Evolutionary conservation across 2,113 vertebrate species (phyloP).

Genomic region (Cephalopholis sonnerati): DNA sequence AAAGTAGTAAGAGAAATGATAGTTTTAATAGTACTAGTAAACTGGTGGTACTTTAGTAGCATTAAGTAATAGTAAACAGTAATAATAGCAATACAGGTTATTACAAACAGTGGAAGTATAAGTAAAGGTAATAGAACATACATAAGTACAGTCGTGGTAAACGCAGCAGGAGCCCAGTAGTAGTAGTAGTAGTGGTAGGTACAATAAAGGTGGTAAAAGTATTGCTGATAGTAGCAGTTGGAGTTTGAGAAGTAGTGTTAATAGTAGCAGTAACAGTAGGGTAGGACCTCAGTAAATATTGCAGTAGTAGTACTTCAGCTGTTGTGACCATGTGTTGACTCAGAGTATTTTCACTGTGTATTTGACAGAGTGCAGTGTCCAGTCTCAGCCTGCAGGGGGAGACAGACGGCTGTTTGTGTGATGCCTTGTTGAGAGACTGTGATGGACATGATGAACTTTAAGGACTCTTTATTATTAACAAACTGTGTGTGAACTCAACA

Average conservation of each 20-base stretch:
- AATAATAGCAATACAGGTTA: no score
- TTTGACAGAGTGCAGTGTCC: background rate
- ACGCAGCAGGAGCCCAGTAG: no score
- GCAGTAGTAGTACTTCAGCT: background rate
- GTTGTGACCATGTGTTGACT: no score
- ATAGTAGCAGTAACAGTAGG: no score
- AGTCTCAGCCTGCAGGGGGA: constrained; percentile 35
- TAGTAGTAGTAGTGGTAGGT: background rate
- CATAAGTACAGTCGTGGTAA: background rate
- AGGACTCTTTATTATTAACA: background rate
- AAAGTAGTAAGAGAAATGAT: no score
- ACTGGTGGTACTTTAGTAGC: no score
- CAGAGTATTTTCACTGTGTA: no score
- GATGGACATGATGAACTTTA: background rate
- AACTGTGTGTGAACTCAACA: background rate
- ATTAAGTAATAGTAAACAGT: no score
- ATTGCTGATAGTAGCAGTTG: no score
- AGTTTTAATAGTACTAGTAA: no score
- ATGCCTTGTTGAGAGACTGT: no score
- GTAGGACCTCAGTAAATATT: background rate
- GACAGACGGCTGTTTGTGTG: constrained; percentile 19
- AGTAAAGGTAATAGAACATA: background rate
- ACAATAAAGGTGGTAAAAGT: no score
- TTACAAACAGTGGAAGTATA: background rate
- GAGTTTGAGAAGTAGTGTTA: background rate